Evolutionary conservation across 2,888 invertebrate species (phyloP), one percentile per base, ranked within the genome.

Genomic region (Lathronympha strigana): DNA sequence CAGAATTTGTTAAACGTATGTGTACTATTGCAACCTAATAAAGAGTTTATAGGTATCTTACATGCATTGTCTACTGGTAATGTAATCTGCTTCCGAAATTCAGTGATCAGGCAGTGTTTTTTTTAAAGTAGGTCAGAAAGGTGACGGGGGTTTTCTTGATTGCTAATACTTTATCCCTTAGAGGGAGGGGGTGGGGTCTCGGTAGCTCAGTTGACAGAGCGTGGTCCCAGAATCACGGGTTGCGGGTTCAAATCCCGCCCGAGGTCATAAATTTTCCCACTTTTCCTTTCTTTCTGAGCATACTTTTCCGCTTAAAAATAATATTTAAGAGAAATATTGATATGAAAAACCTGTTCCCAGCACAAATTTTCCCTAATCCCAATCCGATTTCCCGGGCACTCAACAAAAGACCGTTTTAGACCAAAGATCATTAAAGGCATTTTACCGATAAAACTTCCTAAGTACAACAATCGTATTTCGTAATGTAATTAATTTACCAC

Each of bases 401-500:
- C 6, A 4, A 50, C 23, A 58, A 66, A 38, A 31, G 38, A 53
- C 23, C 60, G 43, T 60, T 66, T 66, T 66, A 47, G 28, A 55
- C 54, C 61, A 31, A 60, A 61, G 40, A 55, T 25, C 55, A 61
- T 51, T 58, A 58, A 61, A 45, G 23, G 21, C 51, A 21, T 61
- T 61, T 62, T 28, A 28, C 9, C 67, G 40, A 63, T 67, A 64
- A 61, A 55, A 68, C 68, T 67, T 64, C 17, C 8, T 3, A 68
- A 68, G 66, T 66, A 70, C 69, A 71, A 70, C 73, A 72, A 72
- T 68, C 71, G 74, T 69, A 71, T 71, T 72, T 66, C 67, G 66
- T 71, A 71, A 74, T 54, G 40, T 63, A 60, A 67, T 64, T 74
- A 72, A 75, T 72, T 73, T 70, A 68, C 66, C 58, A 66, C 68